These are phyloP conservation scores for Hoplostethus atlanticus DNA, from an alignment of 2,797 vertebrate species.

Conservation along the genomic window DNA sequence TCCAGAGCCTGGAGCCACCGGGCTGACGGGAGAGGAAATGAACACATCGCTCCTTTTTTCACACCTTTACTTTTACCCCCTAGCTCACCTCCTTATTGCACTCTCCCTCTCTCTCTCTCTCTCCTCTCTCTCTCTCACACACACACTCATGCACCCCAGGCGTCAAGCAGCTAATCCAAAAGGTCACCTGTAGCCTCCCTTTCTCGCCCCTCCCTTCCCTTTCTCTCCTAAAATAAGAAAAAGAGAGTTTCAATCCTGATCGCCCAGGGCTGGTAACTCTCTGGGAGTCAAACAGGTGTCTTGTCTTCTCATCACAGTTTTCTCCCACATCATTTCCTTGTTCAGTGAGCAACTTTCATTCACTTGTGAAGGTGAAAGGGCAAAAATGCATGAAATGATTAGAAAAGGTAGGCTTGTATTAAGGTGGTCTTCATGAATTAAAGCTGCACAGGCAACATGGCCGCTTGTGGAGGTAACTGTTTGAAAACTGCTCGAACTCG, in stretches of 20 bases:
- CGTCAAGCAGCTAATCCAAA: constrained; percentile 74
- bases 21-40: constrained; percentile 81
- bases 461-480: too few species aligned
- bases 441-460: too few species aligned
- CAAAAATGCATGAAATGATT: background rate
- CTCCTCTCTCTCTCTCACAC: constrained; percentile 42
- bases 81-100: constrained; percentile 25
- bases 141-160: constrained; percentile 67
- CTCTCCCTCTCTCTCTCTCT: constrained; percentile 26
- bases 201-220: constrained; percentile 57
- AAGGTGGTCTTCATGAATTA: too few species aligned
- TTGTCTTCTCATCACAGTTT: constrained; percentile 45
- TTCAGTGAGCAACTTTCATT: constrained; percentile 21
- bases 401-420: background rate
- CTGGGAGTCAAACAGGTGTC: constrained; percentile 58
- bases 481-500: too few species aligned
- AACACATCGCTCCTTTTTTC: constrained; percentile 69
- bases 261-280: constrained; percentile 57
- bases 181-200: constrained; percentile 75
- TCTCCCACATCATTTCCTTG: constrained; percentile 36
- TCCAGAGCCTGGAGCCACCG: constrained; percentile 75
- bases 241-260: constrained; percentile 67
- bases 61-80: constrained; percentile 68
- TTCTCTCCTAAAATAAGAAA: constrained; percentile 53
- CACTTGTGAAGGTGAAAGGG: constrained; percentile 35